These are phyloP conservation scores for Deilephila elpenor DNA, from an alignment of 2,888 invertebrate species.

Conservation along the genomic window DNA sequence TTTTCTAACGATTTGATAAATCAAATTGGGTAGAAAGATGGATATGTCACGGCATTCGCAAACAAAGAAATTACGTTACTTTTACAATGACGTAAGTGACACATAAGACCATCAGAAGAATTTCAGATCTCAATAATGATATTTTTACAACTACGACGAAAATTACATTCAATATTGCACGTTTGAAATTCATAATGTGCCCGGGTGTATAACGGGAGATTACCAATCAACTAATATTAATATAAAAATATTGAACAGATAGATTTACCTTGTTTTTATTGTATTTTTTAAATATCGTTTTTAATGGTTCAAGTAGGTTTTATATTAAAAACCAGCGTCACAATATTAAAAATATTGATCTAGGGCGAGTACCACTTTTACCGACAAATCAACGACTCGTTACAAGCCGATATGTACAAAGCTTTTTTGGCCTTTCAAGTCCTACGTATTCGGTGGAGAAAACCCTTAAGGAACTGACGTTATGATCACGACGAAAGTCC, in stretches of 20 bases:
- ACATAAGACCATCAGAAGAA: conserved; percentile 52
- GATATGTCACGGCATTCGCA: conserved; percentile 21
- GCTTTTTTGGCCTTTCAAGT: conserved; percentile 79
- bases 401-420: conserved; percentile 75
- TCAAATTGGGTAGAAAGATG: conserved; percentile 46
- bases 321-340: background rate
- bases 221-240: conserved; percentile 24
- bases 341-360: conserved; percentile 27
- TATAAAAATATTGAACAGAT: background rate
- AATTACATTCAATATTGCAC: conserved; percentile 60
- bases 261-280: background rate
- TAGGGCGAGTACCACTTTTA: conserved; percentile 31
- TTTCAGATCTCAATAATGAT: conserved; percentile 56
- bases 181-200: conserved; percentile 35
- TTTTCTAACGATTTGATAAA: conserved; percentile 45
- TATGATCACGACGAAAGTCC: conserved; percentile 27
- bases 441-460: conserved; percentile 73
- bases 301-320: background rate
- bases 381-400: conserved; percentile 39
- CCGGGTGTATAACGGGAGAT: conserved; percentile 31
- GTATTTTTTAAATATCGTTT: background rate
- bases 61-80: conserved; percentile 13
- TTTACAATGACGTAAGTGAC: conserved; percentile 45
- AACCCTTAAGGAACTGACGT: conserved; percentile 47
- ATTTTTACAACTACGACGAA: conserved; percentile 34